Conservation (phyloP, 2,113 vertebrate species). For the Neoarius graeffei region DNA sequence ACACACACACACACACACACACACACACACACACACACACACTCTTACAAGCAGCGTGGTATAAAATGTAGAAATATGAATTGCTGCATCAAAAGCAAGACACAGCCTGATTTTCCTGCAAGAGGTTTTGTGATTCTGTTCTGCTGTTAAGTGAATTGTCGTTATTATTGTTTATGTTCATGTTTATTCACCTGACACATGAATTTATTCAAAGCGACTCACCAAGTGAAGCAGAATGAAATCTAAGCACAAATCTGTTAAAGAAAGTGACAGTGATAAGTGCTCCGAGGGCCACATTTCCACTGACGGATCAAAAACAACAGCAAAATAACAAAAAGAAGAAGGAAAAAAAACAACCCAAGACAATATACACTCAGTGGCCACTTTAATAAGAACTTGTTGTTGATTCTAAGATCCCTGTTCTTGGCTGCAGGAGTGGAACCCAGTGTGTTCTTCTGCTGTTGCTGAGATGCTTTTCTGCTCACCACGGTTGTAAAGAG, state of each 20-base stretch:
- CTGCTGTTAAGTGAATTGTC: too few relatives aligned
- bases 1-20: constrained; percentile 21
- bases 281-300: background rate
- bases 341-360: too few relatives aligned
- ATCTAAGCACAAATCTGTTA: background rate
- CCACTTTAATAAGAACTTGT: too few relatives aligned
- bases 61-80: constrained; percentile 12
- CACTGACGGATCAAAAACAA: background rate
- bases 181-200: background rate
- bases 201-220: background rate
- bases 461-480: too few relatives aligned
- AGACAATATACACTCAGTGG: too few relatives aligned
- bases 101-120: background rate
- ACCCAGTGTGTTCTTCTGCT: too few relatives aligned
- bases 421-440: too few relatives aligned
- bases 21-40: constrained; percentile 1
- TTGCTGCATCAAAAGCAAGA: constrained; percentile 13
- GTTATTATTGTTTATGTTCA: background rate
- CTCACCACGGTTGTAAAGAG: too few relatives aligned
- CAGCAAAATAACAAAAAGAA: background rate
- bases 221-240: background rate
- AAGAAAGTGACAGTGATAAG: background rate
- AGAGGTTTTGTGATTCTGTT: background rate
- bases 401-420: too few relatives aligned
- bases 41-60: background rate